phyloP scores from a whole-genome alignment of 1,140 invertebrate species.

The Cotesia glomerata region DNA sequence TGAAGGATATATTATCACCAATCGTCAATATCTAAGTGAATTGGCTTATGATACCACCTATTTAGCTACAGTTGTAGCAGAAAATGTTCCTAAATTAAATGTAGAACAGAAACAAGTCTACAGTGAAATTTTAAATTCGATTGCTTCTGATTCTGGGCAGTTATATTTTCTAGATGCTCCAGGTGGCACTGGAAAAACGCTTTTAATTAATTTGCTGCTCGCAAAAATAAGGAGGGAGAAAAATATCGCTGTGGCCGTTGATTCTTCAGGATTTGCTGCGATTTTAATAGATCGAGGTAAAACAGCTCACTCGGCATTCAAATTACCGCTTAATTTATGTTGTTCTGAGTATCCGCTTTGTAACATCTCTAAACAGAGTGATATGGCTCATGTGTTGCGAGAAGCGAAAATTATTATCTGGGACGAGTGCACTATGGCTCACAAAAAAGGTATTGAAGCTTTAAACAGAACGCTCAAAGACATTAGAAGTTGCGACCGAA shows the following conservation, averaged over 20 bases:
- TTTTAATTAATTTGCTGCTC: slow-evolving; percentile 37
- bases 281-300: slow-evolving; percentile 38
- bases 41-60: background rate
- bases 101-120: slow-evolving; percentile 14
- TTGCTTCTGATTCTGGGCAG: background rate
- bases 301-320: slow-evolving; percentile 43
- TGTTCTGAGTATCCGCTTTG: slow-evolving; percentile 32
- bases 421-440: slow-evolving; percentile 46
- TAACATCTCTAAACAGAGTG: slow-evolving; percentile 40
- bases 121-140: slow-evolving; percentile 19
- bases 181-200: slow-evolving; percentile 41
- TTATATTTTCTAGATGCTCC: slow-evolving; percentile 39
- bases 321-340: slow-evolving; percentile 41
- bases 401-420: slow-evolving; percentile 39
- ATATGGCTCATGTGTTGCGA: slow-evolving; percentile 34
- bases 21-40: slow-evolving; percentile 1
- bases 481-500: slow-evolving; percentile 27
- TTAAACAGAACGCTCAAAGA: slow-evolving; percentile 41
- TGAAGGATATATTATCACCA: background rate
- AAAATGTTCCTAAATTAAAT: slow-evolving; percentile 28
- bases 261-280: slow-evolving; percentile 47
- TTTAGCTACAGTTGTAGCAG: background rate
- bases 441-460: slow-evolving; percentile 40
- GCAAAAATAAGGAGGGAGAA: slow-evolving; percentile 13
- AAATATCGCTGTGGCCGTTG: slow-evolving; percentile 24